These are phyloP conservation scores for Papilio protenor DNA, from an alignment of 2,888 invertebrate species.

Conservation along the genomic window DNA sequence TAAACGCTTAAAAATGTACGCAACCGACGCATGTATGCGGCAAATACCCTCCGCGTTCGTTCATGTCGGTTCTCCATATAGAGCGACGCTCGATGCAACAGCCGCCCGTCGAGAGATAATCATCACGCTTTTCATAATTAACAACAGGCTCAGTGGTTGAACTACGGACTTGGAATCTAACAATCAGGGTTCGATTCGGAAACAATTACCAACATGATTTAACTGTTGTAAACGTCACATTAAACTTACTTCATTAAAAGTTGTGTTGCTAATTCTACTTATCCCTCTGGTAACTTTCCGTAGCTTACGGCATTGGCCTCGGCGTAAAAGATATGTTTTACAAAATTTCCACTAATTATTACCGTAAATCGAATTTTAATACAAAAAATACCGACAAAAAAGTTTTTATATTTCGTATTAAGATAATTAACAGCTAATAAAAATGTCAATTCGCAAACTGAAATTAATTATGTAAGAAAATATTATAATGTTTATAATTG, in stretches of 20 bases:
- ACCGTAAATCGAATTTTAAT: background rate
- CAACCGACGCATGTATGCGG: conserved; percentile 61
- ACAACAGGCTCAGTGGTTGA: conserved; percentile 47
- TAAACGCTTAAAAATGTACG: conserved; percentile 75
- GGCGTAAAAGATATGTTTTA: background rate
- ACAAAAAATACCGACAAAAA: background rate
- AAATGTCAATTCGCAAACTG: background rate
- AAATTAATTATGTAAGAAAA: too few species aligned
- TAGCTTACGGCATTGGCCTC: conserved; percentile 13
- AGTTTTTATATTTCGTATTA: background rate
- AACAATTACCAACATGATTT: background rate
- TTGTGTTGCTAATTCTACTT: background rate
- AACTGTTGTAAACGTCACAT: background rate
- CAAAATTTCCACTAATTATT: background rate
- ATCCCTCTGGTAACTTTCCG: conserved; percentile 18
- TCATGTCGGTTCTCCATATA: conserved; percentile 72
- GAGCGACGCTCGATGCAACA: conserved; percentile 52
- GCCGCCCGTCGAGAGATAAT: conserved; percentile 65
- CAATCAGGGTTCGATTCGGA: background rate
- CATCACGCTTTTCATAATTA: conserved; percentile 51
- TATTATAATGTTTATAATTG: too few species aligned
- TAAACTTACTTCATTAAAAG: background rate
- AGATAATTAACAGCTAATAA: background rate
- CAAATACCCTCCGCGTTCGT: conserved; percentile 53
- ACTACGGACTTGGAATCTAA: conserved; percentile 29